A percentile compares a stretch with the other conserved stretches of the same genome.
Conservation (phyloP, 1,140 invertebrate species). For the Lucilia cuprina region DNA sequence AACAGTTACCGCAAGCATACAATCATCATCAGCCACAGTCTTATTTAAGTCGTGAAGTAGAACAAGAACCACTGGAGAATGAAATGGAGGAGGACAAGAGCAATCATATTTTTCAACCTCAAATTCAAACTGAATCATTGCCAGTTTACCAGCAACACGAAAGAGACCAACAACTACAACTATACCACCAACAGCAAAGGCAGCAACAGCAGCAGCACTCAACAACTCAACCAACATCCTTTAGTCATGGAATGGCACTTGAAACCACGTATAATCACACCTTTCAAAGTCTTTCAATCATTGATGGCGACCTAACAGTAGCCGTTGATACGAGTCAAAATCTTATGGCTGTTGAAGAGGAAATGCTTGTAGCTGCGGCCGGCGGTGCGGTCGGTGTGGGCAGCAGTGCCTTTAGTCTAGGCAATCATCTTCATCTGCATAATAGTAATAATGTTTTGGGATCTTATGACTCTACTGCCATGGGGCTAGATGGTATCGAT, state of each 20-base stretch:
- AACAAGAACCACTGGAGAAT: not conserved
- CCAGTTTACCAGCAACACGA: not conserved
- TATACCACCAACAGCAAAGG: constrained; percentile 24
- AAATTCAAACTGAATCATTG: not conserved
- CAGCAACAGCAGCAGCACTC: constrained; percentile 38
- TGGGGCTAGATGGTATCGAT: constrained; percentile 40
- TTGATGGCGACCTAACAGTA: constrained; percentile 37
- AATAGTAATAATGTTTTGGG: not conserved
- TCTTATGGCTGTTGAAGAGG: not conserved
- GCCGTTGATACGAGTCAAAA: not conserved
- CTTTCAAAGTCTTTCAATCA: constrained; percentile 49
- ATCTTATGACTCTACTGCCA: not conserved
- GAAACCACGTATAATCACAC: constrained; percentile 56
- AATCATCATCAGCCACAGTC: not conserved
- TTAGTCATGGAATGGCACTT: constrained; percentile 42
- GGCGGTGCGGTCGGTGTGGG: constrained; percentile 40
- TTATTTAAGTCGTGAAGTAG: not conserved
- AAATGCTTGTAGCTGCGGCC: not conserved
- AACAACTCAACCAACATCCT: constrained; percentile 29
- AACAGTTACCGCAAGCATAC: not conserved
- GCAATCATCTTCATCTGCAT: constrained; percentile 41
- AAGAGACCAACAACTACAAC: not conserved
- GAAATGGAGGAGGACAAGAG: not conserved
- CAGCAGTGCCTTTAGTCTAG: constrained; percentile 33
- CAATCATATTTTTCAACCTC: constrained; percentile 9